phyloP scores from a whole-genome alignment of 2,113 vertebrate genomes.

The Circaetus cinerascens region DNA sequence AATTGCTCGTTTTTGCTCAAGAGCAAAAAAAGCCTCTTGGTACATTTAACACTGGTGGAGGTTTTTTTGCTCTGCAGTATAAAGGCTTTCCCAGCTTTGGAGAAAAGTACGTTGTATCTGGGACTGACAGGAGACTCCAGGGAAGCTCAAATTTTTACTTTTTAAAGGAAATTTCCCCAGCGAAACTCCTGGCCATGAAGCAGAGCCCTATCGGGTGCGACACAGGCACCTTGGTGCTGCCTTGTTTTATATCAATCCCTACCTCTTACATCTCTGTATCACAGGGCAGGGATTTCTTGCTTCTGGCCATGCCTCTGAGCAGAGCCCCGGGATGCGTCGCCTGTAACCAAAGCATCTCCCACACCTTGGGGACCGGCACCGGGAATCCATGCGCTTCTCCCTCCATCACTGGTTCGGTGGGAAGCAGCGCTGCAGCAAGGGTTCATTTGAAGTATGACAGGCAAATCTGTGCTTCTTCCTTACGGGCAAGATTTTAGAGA shows the following conservation, averaged over 20 bases:
- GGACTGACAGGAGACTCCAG: not conserved
- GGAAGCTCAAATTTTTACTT: not conserved
- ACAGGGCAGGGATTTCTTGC: not conserved
- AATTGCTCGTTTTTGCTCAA: not conserved
- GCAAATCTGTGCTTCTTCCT: not conserved
- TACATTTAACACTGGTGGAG: not conserved
- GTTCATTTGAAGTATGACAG: too few relatives aligned
- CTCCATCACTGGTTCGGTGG: not conserved
- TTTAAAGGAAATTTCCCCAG: not conserved
- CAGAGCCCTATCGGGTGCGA: not conserved
- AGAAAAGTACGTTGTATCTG: not conserved
- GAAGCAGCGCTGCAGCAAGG: not conserved
- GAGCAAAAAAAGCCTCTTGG: not conserved
- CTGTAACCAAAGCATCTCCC: not conserved
- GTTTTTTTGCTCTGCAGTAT: not conserved
- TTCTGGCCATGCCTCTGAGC: not conserved
- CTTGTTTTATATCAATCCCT: not conserved
- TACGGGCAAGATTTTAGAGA: not conserved
- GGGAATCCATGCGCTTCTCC: fast-evolving
- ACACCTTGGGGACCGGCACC: fast-evolving
- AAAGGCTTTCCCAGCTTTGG: not conserved
- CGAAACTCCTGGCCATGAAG: not conserved
- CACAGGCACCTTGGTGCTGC: not conserved
- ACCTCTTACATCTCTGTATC: too few relatives aligned
- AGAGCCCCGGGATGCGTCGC: fast-evolving